A percentile compares a stretch with the other conserved stretches of the same genome.
These are phyloP conservation scores for Siphamia tubifer DNA, from an alignment of 2,113 vertebrate genomes.

Conservation along the genomic window DNA sequence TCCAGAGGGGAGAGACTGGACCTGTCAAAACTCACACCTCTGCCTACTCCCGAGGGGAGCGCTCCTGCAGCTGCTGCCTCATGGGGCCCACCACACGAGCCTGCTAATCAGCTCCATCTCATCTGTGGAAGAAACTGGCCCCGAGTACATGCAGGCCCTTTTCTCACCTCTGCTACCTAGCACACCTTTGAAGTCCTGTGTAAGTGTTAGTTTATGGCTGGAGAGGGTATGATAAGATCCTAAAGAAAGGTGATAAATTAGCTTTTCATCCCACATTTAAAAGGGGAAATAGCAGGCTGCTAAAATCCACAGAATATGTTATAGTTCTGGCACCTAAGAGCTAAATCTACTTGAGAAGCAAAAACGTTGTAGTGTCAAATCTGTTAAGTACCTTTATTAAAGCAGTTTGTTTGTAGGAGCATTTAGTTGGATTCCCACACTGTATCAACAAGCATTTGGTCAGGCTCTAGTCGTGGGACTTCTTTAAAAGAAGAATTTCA, in stretches of 20 bases:
- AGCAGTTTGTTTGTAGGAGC: slow-evolving; percentile 61
- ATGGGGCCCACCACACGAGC: slow-evolving; percentile 69
- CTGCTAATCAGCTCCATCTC: slow-evolving; percentile 85
- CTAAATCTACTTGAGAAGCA: slow-evolving; percentile 76
- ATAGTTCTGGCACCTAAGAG: slow-evolving; percentile 84
- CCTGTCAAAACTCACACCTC: slow-evolving; percentile 75
- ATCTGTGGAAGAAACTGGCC: slow-evolving; percentile 85
- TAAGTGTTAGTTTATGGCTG: slow-evolving; percentile 93
- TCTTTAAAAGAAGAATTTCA: background rate
- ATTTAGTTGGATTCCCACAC: slow-evolving; percentile 40
- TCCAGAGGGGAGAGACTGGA: slow-evolving; percentile 60
- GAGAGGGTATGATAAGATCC: slow-evolving; percentile 87
- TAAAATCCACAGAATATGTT: slow-evolving; percentile 84
- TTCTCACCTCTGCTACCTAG: slow-evolving; percentile 84
- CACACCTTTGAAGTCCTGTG: slow-evolving; percentile 88
- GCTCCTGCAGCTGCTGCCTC: slow-evolving; percentile 76
- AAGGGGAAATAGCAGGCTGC: slow-evolving; percentile 84
- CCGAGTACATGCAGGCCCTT: slow-evolving; percentile 78
- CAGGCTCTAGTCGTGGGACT: background rate
- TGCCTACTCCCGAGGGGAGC: slow-evolving; percentile 41
- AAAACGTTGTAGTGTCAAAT: slow-evolving; percentile 70
- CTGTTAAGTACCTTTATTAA: slow-evolving; percentile 76
- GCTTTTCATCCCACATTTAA: slow-evolving; percentile 84
- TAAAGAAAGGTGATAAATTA: slow-evolving; percentile 88
- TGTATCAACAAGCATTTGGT: slow-evolving; percentile 25